phyloP scores from a whole-genome alignment of 2,888 invertebrate species.

The Luffia ferchaultella region DNA sequence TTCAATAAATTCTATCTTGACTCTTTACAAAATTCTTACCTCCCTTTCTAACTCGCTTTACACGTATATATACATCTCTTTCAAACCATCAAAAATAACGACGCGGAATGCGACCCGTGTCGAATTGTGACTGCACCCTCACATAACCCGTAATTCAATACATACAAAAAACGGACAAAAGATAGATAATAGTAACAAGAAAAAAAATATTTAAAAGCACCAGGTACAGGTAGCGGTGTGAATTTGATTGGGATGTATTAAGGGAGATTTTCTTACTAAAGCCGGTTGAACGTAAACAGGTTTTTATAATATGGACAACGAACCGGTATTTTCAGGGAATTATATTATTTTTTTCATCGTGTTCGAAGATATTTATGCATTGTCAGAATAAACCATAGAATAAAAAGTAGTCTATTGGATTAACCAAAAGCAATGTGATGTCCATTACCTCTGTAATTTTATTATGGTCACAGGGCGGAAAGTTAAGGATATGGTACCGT shows the following conservation, averaged over 20 bases:
- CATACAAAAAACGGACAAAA: conserved; percentile 9
- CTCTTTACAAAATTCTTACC: not conserved
- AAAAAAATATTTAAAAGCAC: not conserved
- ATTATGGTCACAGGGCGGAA: too few species aligned
- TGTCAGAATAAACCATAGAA: too few species aligned
- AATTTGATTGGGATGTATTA: not conserved
- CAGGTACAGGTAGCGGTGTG: not conserved
- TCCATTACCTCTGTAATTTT: too few species aligned
- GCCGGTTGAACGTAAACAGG: not conserved
- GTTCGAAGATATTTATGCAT: too few species aligned
- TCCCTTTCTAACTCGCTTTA: not conserved
- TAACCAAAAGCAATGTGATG: too few species aligned
- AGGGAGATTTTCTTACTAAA: not conserved
- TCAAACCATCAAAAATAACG: conserved; percentile 33
- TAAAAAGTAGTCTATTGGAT: too few species aligned
- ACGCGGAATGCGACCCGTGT: conserved; percentile 51
- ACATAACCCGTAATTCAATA: conserved; percentile 55
- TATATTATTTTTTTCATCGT: conserved; percentile 12
- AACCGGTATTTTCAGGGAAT: not conserved
- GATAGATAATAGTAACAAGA: not conserved
- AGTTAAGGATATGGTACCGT: too few species aligned
- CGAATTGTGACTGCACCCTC: conserved; percentile 51
- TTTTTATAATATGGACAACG: not conserved
- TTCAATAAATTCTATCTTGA: not conserved
- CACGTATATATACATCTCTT: not conserved